Evolutionary conservation across 2,797 vertebrate genomes (phyloP).

Genomic region (Loriculus beryllinus): DNA sequence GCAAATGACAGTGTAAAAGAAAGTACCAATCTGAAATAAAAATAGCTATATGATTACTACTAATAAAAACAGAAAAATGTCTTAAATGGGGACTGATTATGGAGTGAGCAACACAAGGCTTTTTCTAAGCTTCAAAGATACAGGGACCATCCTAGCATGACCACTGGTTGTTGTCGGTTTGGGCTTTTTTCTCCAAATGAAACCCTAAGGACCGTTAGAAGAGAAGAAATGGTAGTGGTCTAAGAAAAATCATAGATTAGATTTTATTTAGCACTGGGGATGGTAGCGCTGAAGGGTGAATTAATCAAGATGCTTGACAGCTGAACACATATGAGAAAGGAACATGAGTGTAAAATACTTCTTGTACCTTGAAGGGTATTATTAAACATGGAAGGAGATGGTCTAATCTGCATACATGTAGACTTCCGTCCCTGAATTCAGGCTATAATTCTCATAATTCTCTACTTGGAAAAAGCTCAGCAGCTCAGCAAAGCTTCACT

Average conservation of each 20-base stretch:
- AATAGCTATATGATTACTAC: not conserved
- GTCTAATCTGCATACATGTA: not conserved
- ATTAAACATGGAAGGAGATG: not conserved
- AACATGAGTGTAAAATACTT: not conserved
- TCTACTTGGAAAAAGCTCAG: not conserved
- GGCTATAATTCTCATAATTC: not conserved
- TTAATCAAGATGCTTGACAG: not conserved
- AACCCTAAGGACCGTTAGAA: not conserved
- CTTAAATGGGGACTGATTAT: not conserved
- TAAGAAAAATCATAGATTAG: not conserved
- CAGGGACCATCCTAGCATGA: not conserved
- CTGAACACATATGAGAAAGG: not conserved
- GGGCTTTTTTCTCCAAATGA: not conserved
- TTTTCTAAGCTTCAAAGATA: not conserved
- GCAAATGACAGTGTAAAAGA: slow-evolving; percentile 10
- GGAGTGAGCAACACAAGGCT: not conserved
- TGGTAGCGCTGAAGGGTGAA: not conserved
- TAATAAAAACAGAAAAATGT: slow-evolving; percentile 45
- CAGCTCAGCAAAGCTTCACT: not conserved
- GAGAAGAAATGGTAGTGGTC: not conserved
- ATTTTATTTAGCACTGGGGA: not conserved
- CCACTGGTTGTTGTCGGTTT: not conserved
- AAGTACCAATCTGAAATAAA: not conserved
- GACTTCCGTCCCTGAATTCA: not conserved
- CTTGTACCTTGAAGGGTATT: not conserved